phyloP scores from a whole-genome alignment of 2,888 invertebrate genomes.

The Tenodera sinensis region DNA sequence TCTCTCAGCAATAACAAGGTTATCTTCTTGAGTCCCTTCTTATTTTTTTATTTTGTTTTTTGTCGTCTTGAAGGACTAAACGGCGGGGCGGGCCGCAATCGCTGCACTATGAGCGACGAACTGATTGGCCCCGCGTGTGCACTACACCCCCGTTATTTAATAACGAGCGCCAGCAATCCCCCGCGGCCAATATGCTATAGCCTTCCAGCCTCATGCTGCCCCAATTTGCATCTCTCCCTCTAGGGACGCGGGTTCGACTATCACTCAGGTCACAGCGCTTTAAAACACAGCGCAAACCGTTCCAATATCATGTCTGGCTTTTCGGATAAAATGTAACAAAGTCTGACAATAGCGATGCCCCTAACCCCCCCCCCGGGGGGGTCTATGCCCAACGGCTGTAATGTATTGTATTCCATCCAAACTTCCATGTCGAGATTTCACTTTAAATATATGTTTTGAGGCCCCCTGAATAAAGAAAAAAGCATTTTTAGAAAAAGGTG shows the following conservation, averaged over 20 bases:
- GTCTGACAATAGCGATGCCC: too few relatives aligned
- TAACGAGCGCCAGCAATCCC: slow-evolving; percentile 21
- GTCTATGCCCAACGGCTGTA: too few relatives aligned
- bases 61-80: background rate
- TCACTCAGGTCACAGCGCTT: background rate
- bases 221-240: background rate
- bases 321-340: too few relatives aligned
- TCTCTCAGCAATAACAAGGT: background rate
- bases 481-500: too few relatives aligned
- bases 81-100: background rate
- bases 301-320: too few relatives aligned
- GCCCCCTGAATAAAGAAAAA: too few relatives aligned
- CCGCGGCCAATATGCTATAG: slow-evolving; percentile 21
- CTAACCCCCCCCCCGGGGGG: too few relatives aligned
- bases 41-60: background rate
- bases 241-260: background rate
- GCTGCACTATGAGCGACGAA: slow-evolving; percentile 8
- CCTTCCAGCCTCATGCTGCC: background rate
- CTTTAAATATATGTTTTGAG: too few relatives aligned
- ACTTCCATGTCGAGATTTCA: too few relatives aligned
- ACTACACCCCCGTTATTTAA: slow-evolving; percentile 27
- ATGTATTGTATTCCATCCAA: too few relatives aligned
- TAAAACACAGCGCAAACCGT: too few relatives aligned
- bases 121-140: slow-evolving; percentile 28
- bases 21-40: background rate